Base-by-base conservation (phyloP, 2,888 invertebrate genomes). In the Cybosia mesomella region DNA sequence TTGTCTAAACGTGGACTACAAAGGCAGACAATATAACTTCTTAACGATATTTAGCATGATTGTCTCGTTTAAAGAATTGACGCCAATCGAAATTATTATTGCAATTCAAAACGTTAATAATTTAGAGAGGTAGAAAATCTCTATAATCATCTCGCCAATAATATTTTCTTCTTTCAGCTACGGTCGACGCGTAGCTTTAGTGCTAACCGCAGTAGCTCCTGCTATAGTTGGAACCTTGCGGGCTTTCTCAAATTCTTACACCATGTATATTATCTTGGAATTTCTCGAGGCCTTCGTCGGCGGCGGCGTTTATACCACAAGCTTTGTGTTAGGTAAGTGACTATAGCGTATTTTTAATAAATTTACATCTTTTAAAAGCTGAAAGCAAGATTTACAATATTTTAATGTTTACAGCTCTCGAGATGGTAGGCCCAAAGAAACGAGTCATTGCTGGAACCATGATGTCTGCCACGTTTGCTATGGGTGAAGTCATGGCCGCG, bases 381-480 rank as follows among this genome's bases (percentile, higher is more conserved):
- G 7, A 24, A 55, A 2, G 54, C 21, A 32, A 32, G 32, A 28
- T 32, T 58, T n/a, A 58, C 18, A 24, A 49, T 28, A 43, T 7
- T 18, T 49, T 28, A n/a, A 18, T 3, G 7, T 32, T 89, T 87
- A 2, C 90, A 97, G 97, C 96, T 39, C 95, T 97, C 75, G 97
- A 97, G 89, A 93, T 97, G 89, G 96, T 97, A 22, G 96, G 97
- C 0, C 95, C 96, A 15, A 95, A 96, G 58, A 95, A 95, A 58
- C 92, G 97, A 65, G 97, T 97, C 0, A 88, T 97, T 32, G 96
- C 96, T 1, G 96, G 97, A 5, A 96, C 96, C 70, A 89, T 97
- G 60, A 95, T 96, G 59, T 96, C 96, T 60, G 95, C 96, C 78
- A 96, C 96, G 61, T 97, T 96, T 76, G 96, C 97, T 0, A 57